phyloP scores from a whole-genome alignment of 1,140 invertebrate species.

The Dolichoris vasculosae region DNA sequence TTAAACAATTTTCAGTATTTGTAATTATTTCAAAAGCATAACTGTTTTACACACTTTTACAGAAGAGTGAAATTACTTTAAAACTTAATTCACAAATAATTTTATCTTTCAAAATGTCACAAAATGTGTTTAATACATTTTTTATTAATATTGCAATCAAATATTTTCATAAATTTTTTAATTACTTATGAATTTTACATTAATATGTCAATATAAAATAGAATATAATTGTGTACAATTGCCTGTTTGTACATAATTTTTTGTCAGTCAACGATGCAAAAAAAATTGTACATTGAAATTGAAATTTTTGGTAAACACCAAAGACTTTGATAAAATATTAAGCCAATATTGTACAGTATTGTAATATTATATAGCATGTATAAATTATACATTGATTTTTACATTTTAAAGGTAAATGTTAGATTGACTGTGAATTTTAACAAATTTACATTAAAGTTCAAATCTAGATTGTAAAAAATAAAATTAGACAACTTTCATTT shows the following conservation, averaged over 20 bases:
- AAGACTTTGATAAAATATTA: conserved; percentile 38
- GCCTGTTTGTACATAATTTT: conserved; percentile 49
- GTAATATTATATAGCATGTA: conserved; percentile 13
- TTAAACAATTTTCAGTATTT: neutral
- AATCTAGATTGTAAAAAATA: neutral
- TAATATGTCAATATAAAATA: neutral
- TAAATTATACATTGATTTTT: conserved; percentile 33
- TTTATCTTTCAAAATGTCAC: neutral
- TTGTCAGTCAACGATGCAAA: conserved; percentile 46
- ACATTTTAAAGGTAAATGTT: conserved; percentile 17
- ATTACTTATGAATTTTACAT: conserved; percentile 10
- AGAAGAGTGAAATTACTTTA: neutral
- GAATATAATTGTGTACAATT: conserved; percentile 11
- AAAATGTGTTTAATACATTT: neutral
- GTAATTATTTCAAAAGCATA: neutral
- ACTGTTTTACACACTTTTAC: neutral
- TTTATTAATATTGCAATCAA: neutral
- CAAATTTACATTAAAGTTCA: neutral
- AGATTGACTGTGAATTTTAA: conserved; percentile 24
- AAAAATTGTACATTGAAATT: conserved; percentile 31
- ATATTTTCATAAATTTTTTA: neutral
- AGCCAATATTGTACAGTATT: neutral
- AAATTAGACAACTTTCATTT: neutral
- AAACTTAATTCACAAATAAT: neutral
- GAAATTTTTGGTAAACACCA: conserved; percentile 44